phyloP scores from a whole-genome alignment of 2,113 vertebrate species.

The Gopherus flavomarginatus region DNA sequence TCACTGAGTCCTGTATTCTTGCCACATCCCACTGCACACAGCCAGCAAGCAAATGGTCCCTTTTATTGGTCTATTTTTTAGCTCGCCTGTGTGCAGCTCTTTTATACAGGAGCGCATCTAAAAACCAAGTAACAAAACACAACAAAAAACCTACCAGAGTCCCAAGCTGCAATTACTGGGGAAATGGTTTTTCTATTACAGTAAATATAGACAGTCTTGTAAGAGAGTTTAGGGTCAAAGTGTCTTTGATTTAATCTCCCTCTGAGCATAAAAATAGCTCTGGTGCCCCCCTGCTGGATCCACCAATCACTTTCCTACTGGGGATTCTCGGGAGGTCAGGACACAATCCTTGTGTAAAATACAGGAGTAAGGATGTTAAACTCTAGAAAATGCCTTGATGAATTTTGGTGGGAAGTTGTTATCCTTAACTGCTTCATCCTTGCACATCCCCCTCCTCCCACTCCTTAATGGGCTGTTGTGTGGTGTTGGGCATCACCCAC shows the following conservation, averaged over 20 bases:
- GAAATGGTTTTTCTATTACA: not conserved
- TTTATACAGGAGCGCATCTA: not conserved
- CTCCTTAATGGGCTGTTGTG: not conserved
- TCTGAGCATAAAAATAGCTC: not conserved
- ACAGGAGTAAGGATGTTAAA: not conserved
- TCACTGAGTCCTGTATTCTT: constrained; percentile 24
- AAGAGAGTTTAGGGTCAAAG: not conserved
- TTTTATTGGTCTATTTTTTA: constrained; percentile 45
- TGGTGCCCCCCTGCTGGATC: not conserved
- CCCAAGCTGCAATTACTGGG: not conserved
- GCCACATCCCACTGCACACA: constrained; percentile 9
- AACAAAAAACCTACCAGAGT: not conserved
- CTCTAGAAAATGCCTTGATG: not conserved
- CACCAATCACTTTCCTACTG: not conserved
- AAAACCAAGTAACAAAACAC: not conserved
- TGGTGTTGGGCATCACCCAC: not conserved
- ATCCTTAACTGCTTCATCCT: not conserved
- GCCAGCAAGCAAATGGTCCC: constrained; percentile 39
- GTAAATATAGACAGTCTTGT: not conserved
- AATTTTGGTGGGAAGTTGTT: not conserved
- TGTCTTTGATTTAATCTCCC: not conserved
- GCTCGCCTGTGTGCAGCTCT: constrained; percentile 20
- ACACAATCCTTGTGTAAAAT: not conserved
- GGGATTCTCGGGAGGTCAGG: not conserved
- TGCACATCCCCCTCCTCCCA: not conserved